Evolutionary conservation across 2,797 vertebrate genomes (phyloP), one percentile per base, ranked within the genome.

Genomic region (Borostomias antarcticus): DNA sequence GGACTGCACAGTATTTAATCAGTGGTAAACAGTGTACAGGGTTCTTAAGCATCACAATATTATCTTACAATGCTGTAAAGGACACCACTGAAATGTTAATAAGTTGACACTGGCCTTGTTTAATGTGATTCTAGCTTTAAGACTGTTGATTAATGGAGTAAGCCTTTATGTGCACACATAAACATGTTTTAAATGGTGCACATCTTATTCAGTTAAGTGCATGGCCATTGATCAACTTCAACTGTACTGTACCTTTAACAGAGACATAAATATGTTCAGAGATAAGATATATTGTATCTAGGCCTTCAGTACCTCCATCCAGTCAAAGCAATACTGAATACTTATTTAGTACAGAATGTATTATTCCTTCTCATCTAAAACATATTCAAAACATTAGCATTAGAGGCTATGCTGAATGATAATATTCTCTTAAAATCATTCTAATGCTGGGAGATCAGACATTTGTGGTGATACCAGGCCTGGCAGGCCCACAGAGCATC

Each of bases 121-220:
- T 29, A 53, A 33, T 23, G 43, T 32, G 56, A 17, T 26, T 15
- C 5, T 26, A 2, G 15, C 40, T 58, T 26, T 4, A 51, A 57
- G 35, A 45, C 33, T 17, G 35, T 48, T 21, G 15, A 15, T 26
- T 47, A 2, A 43, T 9, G 45, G 1, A 13, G 13, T 28, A 19
- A 21, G 23, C 58, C 40, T 19, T 52, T 48, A 62, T 54, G 29
- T 29, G 35, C 32, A 53, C 66, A 53, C 50, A 51, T 51, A 64
- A 58, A 66, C 65, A 64, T 67, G 68, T 62, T 58, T 70, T 62
- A 29, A 69, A 58, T 32, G 50, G 64, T 54, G 57, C 54, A 51
- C 48, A 51, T 63, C 23, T 6, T 37, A 43, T 64, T 63, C 47
- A 52, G 25, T 70, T 58, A 66, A 56, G 63, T 30, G 63, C 43